These are phyloP conservation scores for Hemicentrotus pulcherrimus DNA, from an alignment of 35 echinoderm and acorn worm genomes.

Conservation along the genomic window DNA sequence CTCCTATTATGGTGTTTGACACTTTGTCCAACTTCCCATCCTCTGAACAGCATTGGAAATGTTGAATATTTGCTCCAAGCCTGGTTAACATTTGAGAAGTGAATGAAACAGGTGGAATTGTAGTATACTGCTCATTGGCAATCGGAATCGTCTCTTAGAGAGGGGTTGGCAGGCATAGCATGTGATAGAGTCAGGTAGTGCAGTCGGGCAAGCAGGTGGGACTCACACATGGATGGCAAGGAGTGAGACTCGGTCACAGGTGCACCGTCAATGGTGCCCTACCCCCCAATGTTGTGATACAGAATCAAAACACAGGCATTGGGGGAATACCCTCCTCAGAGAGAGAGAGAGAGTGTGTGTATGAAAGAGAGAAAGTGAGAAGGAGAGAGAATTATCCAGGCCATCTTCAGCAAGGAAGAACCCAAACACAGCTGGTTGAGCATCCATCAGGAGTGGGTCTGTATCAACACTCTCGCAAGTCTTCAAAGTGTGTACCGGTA, in stretches of 20 bases:
- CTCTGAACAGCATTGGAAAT: neutral
- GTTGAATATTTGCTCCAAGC: neutral
- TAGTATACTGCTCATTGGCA: constrained; percentile 3
- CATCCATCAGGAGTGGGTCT: constrained; percentile 8
- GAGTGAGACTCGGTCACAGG: constrained; percentile 40
- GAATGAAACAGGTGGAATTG: constrained; percentile 40
- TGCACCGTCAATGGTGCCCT: neutral
- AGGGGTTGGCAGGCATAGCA: neutral
- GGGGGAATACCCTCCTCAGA: constrained; percentile 21
- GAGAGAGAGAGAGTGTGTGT: neutral
- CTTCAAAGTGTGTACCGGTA: neutral
- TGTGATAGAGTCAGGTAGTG: constrained; percentile 23
- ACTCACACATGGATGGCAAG: neutral
- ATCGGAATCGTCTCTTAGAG: neutral
- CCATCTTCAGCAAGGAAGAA: neutral
- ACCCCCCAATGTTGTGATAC: neutral
- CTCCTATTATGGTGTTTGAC: too few species aligned
- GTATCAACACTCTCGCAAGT: constrained; percentile 17
- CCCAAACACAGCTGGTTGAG: constrained; percentile 48
- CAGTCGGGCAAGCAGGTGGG: neutral
- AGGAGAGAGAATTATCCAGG: neutral
- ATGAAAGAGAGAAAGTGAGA: neutral
- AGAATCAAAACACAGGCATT: constrained; percentile 10
- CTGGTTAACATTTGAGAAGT: neutral
- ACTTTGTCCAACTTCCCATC: neutral